A percentile compares a stretch with the other conserved stretches of the same genome.
These are phyloP conservation scores for Drosophila buzzatii DNA, from an alignment of 2,888 invertebrate species.

Conservation along the genomic window DNA sequence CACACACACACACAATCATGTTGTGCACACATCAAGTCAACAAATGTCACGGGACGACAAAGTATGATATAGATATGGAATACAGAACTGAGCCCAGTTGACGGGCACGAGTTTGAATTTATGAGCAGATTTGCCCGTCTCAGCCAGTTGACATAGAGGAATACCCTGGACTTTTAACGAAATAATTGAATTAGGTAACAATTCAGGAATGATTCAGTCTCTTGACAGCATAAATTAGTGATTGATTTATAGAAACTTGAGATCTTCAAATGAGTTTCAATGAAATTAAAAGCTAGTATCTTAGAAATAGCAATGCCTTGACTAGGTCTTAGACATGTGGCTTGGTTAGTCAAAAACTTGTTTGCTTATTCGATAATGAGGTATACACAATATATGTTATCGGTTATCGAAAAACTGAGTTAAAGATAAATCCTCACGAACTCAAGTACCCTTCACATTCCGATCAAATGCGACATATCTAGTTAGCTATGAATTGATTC, in stretches of 20 bases:
- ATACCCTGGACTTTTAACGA: slow-evolving; percentile 4
- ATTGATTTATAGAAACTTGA: slow-evolving; percentile 18
- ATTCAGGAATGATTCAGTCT: neutral
- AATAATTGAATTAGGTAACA: slow-evolving; percentile 1
- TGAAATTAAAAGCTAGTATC: neutral
- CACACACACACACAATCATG: neutral
- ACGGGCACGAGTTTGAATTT: slow-evolving; percentile 69
- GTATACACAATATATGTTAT: neutral
- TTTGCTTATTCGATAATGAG: no score
- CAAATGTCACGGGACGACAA: slow-evolving; percentile 64
- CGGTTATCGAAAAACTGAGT: no score
- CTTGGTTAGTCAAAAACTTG: neutral
- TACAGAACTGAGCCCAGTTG: slow-evolving; percentile 17
- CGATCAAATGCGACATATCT: neutral
- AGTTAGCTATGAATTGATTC: neutral
- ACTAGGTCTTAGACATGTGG: neutral
- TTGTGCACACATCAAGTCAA: slow-evolving; percentile 36
- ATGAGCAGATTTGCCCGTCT: slow-evolving; percentile 48
- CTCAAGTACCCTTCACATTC: no score
- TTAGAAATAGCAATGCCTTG: neutral
- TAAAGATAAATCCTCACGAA: no score
- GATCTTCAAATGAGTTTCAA: neutral
- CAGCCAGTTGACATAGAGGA: slow-evolving; percentile 8
- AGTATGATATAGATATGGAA: slow-evolving; percentile 50
- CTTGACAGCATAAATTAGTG: neutral